Conservation (phyloP, 2,888 invertebrate genomes). For the Oscheius sp. region DNA sequence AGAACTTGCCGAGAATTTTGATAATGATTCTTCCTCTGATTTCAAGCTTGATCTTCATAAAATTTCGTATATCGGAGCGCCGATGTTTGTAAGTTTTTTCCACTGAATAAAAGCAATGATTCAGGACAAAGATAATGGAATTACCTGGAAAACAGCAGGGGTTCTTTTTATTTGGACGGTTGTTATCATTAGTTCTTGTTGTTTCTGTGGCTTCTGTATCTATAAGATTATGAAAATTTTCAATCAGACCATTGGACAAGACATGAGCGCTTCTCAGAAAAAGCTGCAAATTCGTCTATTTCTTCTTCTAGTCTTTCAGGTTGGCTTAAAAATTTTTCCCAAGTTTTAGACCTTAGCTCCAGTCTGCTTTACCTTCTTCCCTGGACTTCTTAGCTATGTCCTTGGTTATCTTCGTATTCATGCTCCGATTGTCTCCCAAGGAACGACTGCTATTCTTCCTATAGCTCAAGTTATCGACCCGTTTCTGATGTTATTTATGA, state of each 20-base stretch:
- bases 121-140: background rate
- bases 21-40: background rate
- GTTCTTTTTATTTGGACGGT: background rate
- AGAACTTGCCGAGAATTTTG: background rate
- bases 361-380: conserved; percentile 5
- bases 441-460: conserved; percentile 1
- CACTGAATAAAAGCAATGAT: too few species aligned
- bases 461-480: background rate
- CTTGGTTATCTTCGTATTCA: background rate
- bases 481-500: background rate
- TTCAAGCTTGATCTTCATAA: background rate
- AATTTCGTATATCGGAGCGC: conserved; percentile 16
- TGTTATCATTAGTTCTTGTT: background rate
- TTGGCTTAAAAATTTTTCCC: background rate
- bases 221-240: background rate
- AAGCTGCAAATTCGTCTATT: conserved; percentile 1
- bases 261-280: background rate
- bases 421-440: background rate
- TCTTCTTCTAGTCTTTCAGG: conserved; percentile 1
- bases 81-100: conserved; percentile 11
- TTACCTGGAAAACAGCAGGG: background rate
- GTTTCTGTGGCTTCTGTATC: background rate
- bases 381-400: background rate
- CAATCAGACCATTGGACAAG: background rate
- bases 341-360: background rate